A percentile compares a stretch with the other conserved stretches of the same genome.
Evolutionary conservation across 2,113 vertebrate genomes (phyloP).

Genomic region (Boulengerochromis microlepis): DNA sequence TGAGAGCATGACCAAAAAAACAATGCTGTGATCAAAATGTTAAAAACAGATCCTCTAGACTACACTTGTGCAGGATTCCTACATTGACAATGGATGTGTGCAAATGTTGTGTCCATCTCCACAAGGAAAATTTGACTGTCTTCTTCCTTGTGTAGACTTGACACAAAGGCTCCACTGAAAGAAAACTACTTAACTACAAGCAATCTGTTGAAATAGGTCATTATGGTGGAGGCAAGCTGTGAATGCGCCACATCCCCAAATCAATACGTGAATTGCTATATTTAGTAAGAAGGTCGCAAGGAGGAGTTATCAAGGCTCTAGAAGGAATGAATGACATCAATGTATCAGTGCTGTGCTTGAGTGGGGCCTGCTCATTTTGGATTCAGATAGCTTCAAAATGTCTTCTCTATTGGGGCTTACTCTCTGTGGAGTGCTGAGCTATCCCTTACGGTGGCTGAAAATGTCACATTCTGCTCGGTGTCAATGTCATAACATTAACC

Average conservation of each 20-base stretch:
- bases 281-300: conserved; percentile 72
- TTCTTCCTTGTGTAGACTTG: background rate
- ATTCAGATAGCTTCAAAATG: conserved; percentile 52
- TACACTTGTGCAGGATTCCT: background rate
- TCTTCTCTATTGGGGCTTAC: conserved; percentile 29
- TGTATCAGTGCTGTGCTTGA: conserved; percentile 2
- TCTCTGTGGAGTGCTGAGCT: conserved; percentile 19
- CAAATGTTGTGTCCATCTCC: background rate
- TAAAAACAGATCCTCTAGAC: background rate
- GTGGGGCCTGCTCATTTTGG: conserved; percentile 41
- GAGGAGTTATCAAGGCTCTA: conserved; percentile 55
- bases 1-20: background rate
- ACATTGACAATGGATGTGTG: background rate
- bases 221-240: conserved; percentile 61
- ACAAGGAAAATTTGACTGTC: background rate
- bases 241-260: conserved; percentile 60
- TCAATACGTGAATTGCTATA: conserved; percentile 70
- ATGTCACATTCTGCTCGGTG: conserved; percentile 49
- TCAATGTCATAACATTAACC: conserved; percentile 38
- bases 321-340: conserved; percentile 47
- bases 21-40: background rate
- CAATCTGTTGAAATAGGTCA: conserved; percentile 71
- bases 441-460: conserved; percentile 19
- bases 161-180: conserved; percentile 22
- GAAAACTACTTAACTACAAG: conserved; percentile 31